Evolutionary conservation across 2,888 invertebrate genomes (phyloP).

Genomic region (Acleris holmiana): DNA sequence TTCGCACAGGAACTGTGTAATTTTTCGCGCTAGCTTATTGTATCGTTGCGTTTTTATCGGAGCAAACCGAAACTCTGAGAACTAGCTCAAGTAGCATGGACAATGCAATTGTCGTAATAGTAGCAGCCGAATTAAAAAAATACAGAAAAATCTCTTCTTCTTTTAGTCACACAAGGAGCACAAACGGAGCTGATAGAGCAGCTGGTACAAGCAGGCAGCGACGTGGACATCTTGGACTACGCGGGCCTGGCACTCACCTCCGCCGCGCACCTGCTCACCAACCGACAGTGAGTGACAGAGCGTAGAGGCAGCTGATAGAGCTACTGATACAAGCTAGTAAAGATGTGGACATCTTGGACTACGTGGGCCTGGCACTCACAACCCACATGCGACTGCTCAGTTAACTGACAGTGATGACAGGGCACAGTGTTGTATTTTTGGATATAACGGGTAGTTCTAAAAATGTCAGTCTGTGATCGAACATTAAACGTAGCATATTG

Average conservation of each 20-base stretch:
- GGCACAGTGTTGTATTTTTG: no score
- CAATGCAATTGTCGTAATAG: no score
- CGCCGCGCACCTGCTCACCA: slow-evolving; percentile 60
- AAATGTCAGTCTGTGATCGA: no score
- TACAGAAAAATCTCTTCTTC: neutral
- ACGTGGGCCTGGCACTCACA: slow-evolving; percentile 62
- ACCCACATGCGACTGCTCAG: slow-evolving; percentile 61
- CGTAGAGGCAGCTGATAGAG: slow-evolving; percentile 48
- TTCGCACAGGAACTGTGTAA: no score
- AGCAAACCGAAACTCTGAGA: no score
- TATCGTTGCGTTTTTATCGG: no score
- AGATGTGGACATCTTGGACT: slow-evolving; percentile 56
- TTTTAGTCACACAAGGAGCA: slow-evolving; percentile 73
- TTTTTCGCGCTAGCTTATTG: no score
- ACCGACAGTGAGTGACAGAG: slow-evolving; percentile 55
- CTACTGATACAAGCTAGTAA: slow-evolving; percentile 74
- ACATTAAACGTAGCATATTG: no score
- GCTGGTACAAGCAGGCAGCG: slow-evolving; percentile 72
- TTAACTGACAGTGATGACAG: slow-evolving; percentile 57
- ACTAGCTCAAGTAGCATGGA: no score
- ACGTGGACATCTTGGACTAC: slow-evolving; percentile 55
- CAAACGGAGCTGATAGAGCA: slow-evolving; percentile 65
- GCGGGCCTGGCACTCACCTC: slow-evolving; percentile 63
- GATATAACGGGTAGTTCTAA: no score
- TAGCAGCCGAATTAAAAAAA: neutral